Percentiles rank a stretch among this genome's conserved stretches.
phyloP scores from a whole-genome alignment of 2,888 invertebrate genomes.

The Drosophila hamatofila region DNA sequence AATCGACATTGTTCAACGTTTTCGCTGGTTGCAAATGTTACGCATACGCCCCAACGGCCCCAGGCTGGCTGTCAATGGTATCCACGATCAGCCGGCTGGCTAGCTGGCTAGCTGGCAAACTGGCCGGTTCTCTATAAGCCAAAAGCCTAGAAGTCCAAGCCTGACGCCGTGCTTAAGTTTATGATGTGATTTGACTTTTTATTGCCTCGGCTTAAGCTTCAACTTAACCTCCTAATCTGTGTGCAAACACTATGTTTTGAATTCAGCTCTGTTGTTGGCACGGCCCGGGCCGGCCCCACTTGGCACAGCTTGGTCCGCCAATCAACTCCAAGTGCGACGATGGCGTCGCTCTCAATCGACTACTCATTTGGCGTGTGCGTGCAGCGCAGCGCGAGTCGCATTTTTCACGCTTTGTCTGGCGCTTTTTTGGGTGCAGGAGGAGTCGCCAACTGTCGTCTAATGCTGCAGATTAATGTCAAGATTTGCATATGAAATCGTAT shows the following conservation, averaged over 20 bases:
- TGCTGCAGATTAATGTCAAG: conserved; percentile 78
- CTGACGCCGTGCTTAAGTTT: conserved; percentile 42
- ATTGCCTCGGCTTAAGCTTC: conserved; percentile 61
- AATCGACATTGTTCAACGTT: conserved; percentile 62
- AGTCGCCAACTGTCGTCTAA: conserved; percentile 53
- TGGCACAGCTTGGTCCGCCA: conserved; percentile 33
- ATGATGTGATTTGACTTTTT: conserved; percentile 70
- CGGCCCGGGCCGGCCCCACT: background rate
- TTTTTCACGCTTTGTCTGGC: conserved; percentile 76
- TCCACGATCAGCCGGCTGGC: conserved; percentile 25
- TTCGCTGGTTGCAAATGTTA: conserved; percentile 57
- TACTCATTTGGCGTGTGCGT: conserved; percentile 57
- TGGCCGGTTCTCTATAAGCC: conserved; percentile 13
- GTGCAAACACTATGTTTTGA: conserved; percentile 35
- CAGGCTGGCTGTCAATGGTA: conserved; percentile 60
- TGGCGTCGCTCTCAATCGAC: conserved; percentile 52
- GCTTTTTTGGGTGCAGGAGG: conserved; percentile 55
- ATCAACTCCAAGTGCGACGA: conserved; percentile 60
- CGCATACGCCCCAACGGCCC: conserved; percentile 78
- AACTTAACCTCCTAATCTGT: conserved; percentile 69
- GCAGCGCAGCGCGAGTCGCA: conserved; percentile 48
- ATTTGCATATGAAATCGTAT: conserved; percentile 80
- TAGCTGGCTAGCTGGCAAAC: background rate
- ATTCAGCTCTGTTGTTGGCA: conserved; percentile 16
- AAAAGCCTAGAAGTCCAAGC: conserved; percentile 41